Percentiles rank a stretch among this genome's conserved stretches.
phyloP scores from a whole-genome alignment of 2,113 vertebrate species.

The Tetraodon nigroviridis region DNA sequence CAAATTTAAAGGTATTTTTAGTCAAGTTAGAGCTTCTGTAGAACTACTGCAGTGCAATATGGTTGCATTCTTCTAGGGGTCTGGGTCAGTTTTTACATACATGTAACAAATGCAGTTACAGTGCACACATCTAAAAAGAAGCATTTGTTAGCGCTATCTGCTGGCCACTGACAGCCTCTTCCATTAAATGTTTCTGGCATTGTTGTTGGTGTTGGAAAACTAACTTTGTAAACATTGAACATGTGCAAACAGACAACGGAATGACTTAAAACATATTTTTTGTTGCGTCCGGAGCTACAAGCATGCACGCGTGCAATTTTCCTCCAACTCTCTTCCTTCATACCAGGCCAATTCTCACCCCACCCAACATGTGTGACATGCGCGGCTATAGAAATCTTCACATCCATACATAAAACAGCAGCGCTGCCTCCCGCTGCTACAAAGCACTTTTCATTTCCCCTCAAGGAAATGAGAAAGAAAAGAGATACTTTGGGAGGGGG shows the following conservation, averaged over 20 bases:
- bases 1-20: too few relatives aligned
- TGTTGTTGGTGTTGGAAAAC: constrained; percentile 36
- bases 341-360: constrained; percentile 38
- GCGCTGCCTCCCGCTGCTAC: constrained; percentile 50
- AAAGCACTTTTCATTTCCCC: constrained; percentile 51
- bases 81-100: too few relatives aligned
- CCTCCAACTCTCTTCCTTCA: constrained; percentile 14
- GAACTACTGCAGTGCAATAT: too few relatives aligned
- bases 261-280: too few relatives aligned
- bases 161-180: constrained; percentile 60
- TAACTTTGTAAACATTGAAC: background rate
- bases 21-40: too few relatives aligned
- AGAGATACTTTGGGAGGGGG: background rate
- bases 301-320: too few relatives aligned
- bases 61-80: too few relatives aligned
- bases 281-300: too few relatives aligned
- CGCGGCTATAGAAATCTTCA: constrained; percentile 48
- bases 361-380: constrained; percentile 40
- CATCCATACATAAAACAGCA: constrained; percentile 63
- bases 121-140: constrained; percentile 6
- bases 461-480: constrained; percentile 22
- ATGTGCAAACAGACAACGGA: background rate
- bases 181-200: constrained; percentile 63
- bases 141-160: constrained; percentile 61
- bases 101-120: background rate